phyloP scores from a whole-genome alignment of 2,797 vertebrate genomes.

The Falco peregrinus region DNA sequence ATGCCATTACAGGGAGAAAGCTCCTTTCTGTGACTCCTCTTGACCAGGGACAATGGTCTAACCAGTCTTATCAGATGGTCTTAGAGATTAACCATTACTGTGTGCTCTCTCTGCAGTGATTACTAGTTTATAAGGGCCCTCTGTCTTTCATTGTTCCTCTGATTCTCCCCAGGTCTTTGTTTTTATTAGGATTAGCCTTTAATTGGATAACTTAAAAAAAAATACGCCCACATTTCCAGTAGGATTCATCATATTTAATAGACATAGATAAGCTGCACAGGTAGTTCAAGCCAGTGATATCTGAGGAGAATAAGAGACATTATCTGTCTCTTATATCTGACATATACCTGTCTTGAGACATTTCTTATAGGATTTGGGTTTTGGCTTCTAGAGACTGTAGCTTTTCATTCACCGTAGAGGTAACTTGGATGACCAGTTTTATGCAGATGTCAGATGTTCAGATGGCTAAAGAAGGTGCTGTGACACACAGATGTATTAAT shows the following conservation, averaged over 20 bases:
- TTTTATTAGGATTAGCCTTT: neutral
- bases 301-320: neutral
- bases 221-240: neutral
- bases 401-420: neutral
- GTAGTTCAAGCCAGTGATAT: neutral
- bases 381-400: neutral
- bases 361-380: neutral
- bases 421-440: neutral
- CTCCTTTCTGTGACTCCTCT: neutral
- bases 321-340: too few relatives aligned
- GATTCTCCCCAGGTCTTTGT: neutral
- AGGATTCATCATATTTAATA: neutral
- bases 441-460: neutral
- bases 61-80: accelerated
- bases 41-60: neutral
- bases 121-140: neutral
- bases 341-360: neutral
- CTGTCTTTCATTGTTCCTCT: neutral
- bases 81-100: neutral
- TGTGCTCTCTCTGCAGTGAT: neutral
- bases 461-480: neutral
- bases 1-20: neutral
- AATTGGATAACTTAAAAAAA: neutral
- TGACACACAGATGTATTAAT: neutral
- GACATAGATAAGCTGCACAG: neutral